phyloP scores from a whole-genome alignment of 2,888 invertebrate genomes.

The Torymus texanus region DNA sequence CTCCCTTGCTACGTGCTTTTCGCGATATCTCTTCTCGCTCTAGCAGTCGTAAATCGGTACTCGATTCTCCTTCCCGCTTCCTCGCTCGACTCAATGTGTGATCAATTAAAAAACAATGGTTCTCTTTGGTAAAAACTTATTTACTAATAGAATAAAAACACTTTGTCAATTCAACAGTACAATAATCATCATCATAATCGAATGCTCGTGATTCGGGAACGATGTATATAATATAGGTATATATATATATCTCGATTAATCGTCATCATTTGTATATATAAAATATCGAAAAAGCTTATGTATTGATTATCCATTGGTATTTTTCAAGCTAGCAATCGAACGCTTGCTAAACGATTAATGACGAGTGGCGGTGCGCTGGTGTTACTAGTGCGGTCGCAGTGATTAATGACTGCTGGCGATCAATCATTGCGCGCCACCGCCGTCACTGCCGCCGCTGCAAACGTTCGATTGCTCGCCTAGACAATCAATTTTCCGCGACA shows the following conservation, averaged over 20 bases:
- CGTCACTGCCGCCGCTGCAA: no score
- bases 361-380: not conserved
- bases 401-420: conserved; percentile 26
- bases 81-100: no score
- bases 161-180: not conserved
- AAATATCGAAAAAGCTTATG: conserved; percentile 6
- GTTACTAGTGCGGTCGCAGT: not conserved
- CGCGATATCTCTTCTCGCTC: no score
- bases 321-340: conserved; percentile 1
- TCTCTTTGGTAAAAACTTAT: no score
- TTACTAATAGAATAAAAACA: not conserved
- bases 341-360: conserved; percentile 12
- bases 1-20: no score
- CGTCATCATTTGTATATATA: not conserved
- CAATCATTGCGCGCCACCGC: not conserved
- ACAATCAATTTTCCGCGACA: conserved; percentile 39
- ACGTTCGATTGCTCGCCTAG: conserved; percentile 4
- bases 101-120: no score
- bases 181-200: not conserved
- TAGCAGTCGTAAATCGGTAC: no score
- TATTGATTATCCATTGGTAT: not conserved
- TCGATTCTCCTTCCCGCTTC: no score
- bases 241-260: no score
- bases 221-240: no score
- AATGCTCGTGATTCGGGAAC: no score